Percentiles rank a stretch among this genome's conserved stretches.
These are phyloP conservation scores for Eucidaris tribuloides DNA, from an alignment of 35 echinoderm and acorn worm species.

Conservation along the genomic window DNA sequence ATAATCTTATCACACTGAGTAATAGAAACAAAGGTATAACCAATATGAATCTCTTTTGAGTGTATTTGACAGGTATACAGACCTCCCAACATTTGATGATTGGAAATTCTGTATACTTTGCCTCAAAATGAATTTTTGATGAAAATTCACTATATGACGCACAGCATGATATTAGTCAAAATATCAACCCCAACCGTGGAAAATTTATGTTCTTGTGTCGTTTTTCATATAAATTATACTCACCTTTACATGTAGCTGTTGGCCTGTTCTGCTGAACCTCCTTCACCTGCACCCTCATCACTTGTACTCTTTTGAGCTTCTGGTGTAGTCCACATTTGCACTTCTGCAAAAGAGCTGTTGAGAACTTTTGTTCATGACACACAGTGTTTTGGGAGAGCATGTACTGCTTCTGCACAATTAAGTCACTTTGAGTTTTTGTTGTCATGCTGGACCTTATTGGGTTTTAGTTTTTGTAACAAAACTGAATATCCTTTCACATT, in stretches of 20 bases:
- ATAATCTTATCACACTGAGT: too few relatives aligned
- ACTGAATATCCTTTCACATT: constrained; percentile 10
- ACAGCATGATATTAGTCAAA: too few relatives aligned
- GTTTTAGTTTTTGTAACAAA: constrained; percentile 9
- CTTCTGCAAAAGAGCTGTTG: neutral
- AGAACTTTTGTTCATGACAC: neutral
- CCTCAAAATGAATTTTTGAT: neutral
- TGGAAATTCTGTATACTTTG: neutral
- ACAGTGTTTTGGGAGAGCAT: constrained; percentile 12
- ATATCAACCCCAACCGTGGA: neutral
- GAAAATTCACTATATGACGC: too few relatives aligned
- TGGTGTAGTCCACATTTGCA: neutral
- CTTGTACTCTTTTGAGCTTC: constrained; percentile 4
- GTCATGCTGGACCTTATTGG: neutral
- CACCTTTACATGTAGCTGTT: constrained; percentile 3
- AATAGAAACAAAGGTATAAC: too few relatives aligned
- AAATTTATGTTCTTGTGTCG: neutral
- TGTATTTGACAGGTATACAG: too few relatives aligned
- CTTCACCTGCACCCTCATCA: constrained; percentile 18
- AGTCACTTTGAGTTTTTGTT: neutral
- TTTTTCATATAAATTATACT: neutral
- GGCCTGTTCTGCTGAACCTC: neutral
- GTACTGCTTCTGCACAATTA: neutral
- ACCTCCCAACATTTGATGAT: neutral
- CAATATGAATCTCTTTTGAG: too few relatives aligned